These are phyloP conservation scores for Tinamus guttatus DNA, from an alignment of 2,113 vertebrate species.

Conservation along the genomic window DNA sequence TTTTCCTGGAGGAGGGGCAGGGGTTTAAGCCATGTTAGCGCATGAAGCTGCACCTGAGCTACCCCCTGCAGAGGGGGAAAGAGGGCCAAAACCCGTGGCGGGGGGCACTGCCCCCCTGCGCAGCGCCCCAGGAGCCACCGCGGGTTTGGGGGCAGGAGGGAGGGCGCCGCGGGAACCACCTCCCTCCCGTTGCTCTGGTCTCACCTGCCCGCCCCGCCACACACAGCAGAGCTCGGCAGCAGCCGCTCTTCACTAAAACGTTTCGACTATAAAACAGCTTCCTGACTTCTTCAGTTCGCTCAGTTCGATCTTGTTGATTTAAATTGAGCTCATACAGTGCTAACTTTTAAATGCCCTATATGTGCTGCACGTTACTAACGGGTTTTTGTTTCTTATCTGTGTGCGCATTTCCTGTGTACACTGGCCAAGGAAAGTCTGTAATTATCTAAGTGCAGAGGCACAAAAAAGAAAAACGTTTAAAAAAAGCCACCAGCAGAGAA, in stretches of 20 bases:
- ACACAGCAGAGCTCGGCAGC: not conserved
- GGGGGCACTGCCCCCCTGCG: no score
- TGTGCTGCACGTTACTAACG: accelerated
- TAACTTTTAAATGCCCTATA: not conserved
- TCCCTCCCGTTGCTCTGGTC: no score
- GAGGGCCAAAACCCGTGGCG: no score
- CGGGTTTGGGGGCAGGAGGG: no score
- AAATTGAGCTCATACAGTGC: not conserved
- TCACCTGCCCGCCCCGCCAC: no score
- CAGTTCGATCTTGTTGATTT: not conserved
- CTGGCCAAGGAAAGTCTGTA: not conserved
- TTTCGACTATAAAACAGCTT: accelerated
- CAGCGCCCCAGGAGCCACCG: no score
- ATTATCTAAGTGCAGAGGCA: not conserved
- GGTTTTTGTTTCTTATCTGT: not conserved
- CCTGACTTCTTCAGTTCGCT: not conserved
- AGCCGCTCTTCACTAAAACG: not conserved
- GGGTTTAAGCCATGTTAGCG: accelerated
- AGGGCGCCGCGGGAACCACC: no score
- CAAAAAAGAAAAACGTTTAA: not conserved
- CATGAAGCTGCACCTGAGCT: no score
- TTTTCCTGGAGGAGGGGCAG: not conserved
- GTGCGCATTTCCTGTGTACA: not conserved
- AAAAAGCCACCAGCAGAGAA: not conserved
- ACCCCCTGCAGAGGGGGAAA: no score